Base-by-base conservation (phyloP, 92 coral and sea anemone genomes). In the Epizoanthus ramosus region DNA sequence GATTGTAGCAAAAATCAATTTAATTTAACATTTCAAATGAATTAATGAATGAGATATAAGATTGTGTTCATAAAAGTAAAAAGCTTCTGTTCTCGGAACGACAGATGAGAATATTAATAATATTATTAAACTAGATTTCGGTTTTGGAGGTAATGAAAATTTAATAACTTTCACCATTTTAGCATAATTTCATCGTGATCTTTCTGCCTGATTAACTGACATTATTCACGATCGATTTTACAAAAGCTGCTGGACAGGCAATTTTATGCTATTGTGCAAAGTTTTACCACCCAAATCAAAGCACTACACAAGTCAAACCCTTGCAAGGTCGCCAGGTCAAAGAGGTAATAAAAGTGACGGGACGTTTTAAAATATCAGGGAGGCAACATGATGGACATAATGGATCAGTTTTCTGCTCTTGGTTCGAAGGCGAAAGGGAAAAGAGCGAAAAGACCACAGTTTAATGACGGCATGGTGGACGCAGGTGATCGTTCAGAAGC, bases 381-480 rank as follows among this genome's bases (percentile, higher is more conserved):
- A 77, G 28, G 53, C 86, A 93, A 89, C 56, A 89, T 93, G 93
- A 92, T 93, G 87, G 98, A 93, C 73, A 86, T 91, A 9, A 90
- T 93, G 60, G 94, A 93, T n/a, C 98, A 93, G 83, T 66, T 93
- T 74, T 76, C 90, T 0, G 77, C 92, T 18, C 93, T 86, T 16
- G 92, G 98, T 52, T 66, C 86, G 15, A 83, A 87, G 85, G 57
- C 70, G 35, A 88, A 88, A 31, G 86, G 81, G 53, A 92, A 89
- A 75, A 93, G 89, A 79, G 70, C 87, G 1, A 91, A 85, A 80
- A 93, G 91, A 72, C 90, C 87, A 7, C 93, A 89, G 67, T 93
- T 93, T 57, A 86, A 93, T 28, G 98, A 93, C 80, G 98, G 98
- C 37, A 81, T 93, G 93, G 90, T 93, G 28, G 98, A 93, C 43